phyloP scores from a whole-genome alignment of 1,140 invertebrate species.

The Cotesia glomerata region DNA sequence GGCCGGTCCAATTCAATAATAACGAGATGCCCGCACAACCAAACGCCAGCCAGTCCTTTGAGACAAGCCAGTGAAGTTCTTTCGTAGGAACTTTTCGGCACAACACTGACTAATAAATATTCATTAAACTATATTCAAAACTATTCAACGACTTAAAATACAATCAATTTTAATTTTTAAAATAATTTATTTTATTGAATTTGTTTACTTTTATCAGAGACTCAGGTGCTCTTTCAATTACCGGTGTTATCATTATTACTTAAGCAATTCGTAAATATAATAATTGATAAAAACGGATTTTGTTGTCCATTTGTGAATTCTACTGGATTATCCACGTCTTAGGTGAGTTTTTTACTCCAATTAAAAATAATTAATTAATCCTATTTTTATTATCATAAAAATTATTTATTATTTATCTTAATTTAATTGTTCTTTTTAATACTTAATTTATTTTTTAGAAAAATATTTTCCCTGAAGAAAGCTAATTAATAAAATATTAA shows the following conservation, averaged over 20 bases:
- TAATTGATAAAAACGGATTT: neutral
- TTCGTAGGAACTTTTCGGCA: conserved; percentile 20
- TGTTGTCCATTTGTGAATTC: neutral
- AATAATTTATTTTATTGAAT: neutral
- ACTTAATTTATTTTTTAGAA: too few relatives aligned
- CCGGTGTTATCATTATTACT: too few relatives aligned
- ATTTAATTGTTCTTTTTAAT: too few relatives aligned
- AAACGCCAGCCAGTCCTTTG: conserved; percentile 55
- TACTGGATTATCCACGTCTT: conserved; percentile 37
- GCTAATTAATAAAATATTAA: too few relatives aligned
- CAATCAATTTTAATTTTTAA: neutral
- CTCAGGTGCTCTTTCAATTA: too few relatives aligned
- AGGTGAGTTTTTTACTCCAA: conserved; percentile 24
- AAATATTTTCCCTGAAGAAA: too few relatives aligned
- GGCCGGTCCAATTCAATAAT: conserved; percentile 61
- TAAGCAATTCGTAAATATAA: too few relatives aligned
- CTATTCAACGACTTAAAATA: neutral
- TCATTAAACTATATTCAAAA: neutral
- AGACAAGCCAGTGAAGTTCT: conserved; percentile 39
- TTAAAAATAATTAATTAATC: neutral
- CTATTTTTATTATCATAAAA: too few relatives aligned
- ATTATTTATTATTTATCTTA: too few relatives aligned
- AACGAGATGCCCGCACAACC: conserved; percentile 51
- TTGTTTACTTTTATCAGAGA: neutral
- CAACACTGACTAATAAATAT: neutral